Base-by-base conservation (phyloP, 2,113 vertebrate genomes). In the Salvelinus alpinus region DNA sequence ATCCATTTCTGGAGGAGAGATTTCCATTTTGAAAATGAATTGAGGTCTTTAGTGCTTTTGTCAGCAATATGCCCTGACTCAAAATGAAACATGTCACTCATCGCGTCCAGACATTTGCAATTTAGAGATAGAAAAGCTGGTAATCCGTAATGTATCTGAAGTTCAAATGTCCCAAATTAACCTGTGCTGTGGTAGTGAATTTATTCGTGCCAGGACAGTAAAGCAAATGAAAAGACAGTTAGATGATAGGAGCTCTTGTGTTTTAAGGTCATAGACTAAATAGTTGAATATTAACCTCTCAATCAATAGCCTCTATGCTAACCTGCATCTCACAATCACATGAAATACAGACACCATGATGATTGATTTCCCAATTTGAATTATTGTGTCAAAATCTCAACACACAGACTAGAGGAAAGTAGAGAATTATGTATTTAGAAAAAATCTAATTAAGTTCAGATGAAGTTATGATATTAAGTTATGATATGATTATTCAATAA, bases 241-340 rank as follows among this genome's bases (percentile, higher is more conserved):
- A 11, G 16, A 54, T 9, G 4, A 22, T 4, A 74, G 5, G 60
- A 73, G 59, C 16, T 14, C 27, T 13, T 59, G 31, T 62, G 34
- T 20, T 64, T 62, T 34, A 69, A 57, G 22, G 74, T 8, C 3
- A 18, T 54, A 8, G 18, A 70, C 4, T 16, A 34, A 9, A 70
- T 34, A 7, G 78, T 72, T 83, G 44, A 83, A 78, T 25, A 80
- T 83, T 83, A 83, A 83, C 80, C 72, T 51, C 48, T 70, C 72
- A 34, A 82, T 75, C 60, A 78, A 82, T n/a, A 57, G 11, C 22
- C 24, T 24, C 24, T 24, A 16, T 48, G 11, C 44, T 54, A 34
- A 25, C 70, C 4, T 68, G 73, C 72, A 65, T 80, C 75, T 82
- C 78, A 75, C 48, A 75, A 64, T 16, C 64, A 7, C 6, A 62